Conservation (phyloP, 2,113 vertebrate species). For the Anas platyrhynchos region DNA sequence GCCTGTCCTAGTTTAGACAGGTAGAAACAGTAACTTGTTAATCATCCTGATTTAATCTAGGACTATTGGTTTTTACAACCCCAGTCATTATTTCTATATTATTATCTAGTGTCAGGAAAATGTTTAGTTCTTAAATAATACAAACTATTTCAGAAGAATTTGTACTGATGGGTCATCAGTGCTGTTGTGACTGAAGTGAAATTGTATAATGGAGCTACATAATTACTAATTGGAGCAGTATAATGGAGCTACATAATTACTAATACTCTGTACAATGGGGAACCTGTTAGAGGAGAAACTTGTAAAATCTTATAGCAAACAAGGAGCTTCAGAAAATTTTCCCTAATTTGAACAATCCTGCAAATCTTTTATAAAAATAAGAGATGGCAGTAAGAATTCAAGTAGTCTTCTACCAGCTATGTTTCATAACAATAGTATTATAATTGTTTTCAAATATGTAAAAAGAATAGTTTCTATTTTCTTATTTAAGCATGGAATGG, state of each 20-base stretch:
- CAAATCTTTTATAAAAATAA: slow-evolving; percentile 10
- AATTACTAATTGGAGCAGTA: neutral
- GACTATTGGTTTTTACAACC: neutral
- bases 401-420: neutral
- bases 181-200: neutral
- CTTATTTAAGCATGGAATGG: neutral
- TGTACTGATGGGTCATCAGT: neutral
- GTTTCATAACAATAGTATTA: neutral
- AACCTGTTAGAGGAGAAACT: neutral
- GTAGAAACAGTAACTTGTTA: neutral
- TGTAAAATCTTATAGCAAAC: neutral
- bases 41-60: neutral
- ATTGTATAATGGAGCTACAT: neutral
- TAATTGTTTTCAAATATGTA: neutral
- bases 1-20: neutral
- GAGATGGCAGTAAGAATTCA: neutral
- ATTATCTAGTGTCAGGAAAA: neutral
- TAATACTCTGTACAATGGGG: neutral
- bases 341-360: neutral
- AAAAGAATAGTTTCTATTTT: neutral
- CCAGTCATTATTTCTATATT: neutral
- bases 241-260: neutral
- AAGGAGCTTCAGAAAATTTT: neutral
- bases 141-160: neutral
- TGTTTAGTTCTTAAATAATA: neutral